Evolutionary conservation across 2,888 invertebrate species (phyloP).

Genomic region (Aelia acuminata): DNA sequence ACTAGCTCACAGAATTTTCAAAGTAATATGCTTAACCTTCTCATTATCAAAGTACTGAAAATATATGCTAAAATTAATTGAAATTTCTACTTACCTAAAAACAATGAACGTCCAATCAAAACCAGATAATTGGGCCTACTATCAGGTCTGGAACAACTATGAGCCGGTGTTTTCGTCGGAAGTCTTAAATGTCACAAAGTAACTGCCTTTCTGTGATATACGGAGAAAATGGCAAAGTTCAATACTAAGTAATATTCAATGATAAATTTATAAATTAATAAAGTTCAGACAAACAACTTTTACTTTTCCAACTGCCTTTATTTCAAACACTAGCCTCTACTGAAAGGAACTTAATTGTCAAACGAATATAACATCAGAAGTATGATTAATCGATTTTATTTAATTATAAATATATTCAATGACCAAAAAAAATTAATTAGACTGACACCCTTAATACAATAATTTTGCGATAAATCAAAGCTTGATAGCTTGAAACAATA

Average conservation of each 20-base stretch:
- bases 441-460: neutral
- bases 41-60: neutral
- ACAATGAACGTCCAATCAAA: neutral
- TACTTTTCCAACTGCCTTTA: neutral
- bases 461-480: neutral
- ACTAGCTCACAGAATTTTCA: neutral
- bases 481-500: neutral
- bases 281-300: neutral
- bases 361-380: neutral
- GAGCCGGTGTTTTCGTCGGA: conserved; percentile 44
- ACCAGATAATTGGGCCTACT: neutral
- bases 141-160: neutral
- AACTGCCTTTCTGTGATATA: conserved; percentile 15
- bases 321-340: neutral
- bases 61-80: neutral
- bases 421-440: neutral
- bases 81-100: neutral
- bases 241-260: neutral
- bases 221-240: neutral
- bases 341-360: neutral
- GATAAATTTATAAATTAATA: neutral
- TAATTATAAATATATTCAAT: neutral
- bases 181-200: conserved; percentile 16
- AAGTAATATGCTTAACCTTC: neutral
- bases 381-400: conserved; percentile 23